Conservation (phyloP, 2,113 vertebrate species). For the Ochotona princeps region DNA sequence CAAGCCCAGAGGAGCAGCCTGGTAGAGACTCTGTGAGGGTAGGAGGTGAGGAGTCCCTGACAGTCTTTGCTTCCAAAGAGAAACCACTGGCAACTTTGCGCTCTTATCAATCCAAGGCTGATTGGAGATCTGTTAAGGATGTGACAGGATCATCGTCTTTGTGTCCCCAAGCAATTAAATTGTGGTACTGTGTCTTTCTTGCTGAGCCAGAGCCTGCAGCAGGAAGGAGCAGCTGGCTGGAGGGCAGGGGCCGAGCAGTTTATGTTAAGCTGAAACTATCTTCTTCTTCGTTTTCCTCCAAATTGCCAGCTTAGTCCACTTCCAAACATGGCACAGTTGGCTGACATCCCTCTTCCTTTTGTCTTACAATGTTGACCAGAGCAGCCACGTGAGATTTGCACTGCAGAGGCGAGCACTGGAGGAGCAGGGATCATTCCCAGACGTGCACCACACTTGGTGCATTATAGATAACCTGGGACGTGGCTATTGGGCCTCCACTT, state of each 20-base stretch:
- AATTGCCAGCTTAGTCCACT: too few relatives aligned
- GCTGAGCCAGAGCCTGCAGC: not conserved
- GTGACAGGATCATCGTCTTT: not conserved
- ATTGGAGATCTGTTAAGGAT: not conserved
- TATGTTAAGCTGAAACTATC: not conserved
- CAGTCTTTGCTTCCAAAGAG: not conserved
- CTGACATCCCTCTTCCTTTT: too few relatives aligned
- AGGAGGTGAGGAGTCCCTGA: too few relatives aligned
- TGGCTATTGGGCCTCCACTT: not conserved
- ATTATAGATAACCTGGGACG: not conserved
- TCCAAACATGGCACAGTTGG: too few relatives aligned
- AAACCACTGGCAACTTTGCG: not conserved
- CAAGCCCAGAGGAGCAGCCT: not conserved
- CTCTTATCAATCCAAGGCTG: not conserved
- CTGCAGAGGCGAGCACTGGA: too few relatives aligned
- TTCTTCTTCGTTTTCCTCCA: not conserved
- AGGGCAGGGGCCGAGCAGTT: not conserved
- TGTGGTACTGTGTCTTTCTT: not conserved
- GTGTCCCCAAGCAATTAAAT: not conserved
- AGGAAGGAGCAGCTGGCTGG: not conserved
- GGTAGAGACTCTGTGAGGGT: not conserved
- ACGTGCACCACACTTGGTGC: too few relatives aligned
- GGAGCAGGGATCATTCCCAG: not conserved
- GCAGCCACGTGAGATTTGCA: not conserved
- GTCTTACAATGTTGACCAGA: fast-evolving